phyloP scores from a whole-genome alignment of 2,888 invertebrate species.

The Eupithecia subfuscata region DNA sequence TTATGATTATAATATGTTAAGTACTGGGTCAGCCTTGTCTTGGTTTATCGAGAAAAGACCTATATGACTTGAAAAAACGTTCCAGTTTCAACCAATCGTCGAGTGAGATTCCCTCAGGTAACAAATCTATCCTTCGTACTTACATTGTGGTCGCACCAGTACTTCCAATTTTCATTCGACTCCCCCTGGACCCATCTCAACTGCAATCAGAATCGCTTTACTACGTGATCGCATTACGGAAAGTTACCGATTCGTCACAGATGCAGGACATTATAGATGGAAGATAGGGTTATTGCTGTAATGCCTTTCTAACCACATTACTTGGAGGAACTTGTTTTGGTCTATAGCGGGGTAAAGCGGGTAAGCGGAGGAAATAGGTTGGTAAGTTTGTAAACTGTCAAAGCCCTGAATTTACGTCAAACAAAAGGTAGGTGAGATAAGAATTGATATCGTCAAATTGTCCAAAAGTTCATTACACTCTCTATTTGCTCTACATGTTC shows the following conservation, averaged over 20 bases:
- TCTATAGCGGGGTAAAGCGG: neutral
- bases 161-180: constrained; percentile 1
- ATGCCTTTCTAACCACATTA: constrained; percentile 26
- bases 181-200: constrained; percentile 27
- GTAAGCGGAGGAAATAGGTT: constrained; percentile 6
- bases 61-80: neutral
- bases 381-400: neutral
- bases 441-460: no score
- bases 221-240: constrained; percentile 63
- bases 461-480: no score
- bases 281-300: constrained; percentile 37
- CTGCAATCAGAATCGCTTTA: constrained; percentile 51
- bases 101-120: neutral
- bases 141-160: neutral
- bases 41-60: neutral
- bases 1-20: no score
- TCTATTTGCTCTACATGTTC: no score
- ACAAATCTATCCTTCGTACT: neutral
- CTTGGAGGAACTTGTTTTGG: neutral
- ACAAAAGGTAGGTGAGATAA: no score
- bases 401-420: neutral
- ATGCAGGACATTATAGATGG: constrained; percentile 50
- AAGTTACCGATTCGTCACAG: constrained; percentile 69
- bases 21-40: no score
- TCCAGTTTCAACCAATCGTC: neutral